A percentile compares a stretch with the other conserved stretches of the same genome.
Conservation (phyloP, 2,888 invertebrate species). For the Drosophila melanosoma region DNA sequence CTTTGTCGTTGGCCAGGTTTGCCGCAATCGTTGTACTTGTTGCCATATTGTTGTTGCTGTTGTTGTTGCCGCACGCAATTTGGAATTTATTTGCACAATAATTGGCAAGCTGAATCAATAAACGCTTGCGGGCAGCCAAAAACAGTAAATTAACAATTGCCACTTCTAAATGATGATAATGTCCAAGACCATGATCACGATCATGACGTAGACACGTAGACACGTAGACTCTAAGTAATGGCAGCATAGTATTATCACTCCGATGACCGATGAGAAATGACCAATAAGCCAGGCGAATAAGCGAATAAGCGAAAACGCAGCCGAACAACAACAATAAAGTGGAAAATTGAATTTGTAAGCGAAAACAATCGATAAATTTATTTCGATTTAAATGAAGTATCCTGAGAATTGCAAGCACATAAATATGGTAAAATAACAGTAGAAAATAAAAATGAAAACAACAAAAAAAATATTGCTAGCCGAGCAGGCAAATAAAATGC, state of each 20-base stretch:
- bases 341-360: constrained; percentile 53
- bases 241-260: background rate
- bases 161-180: constrained; percentile 55
- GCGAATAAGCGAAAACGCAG: constrained; percentile 24
- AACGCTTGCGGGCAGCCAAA: constrained; percentile 69
- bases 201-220: background rate
- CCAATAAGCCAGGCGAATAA: constrained; percentile 36
- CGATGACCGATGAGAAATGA: constrained; percentile 48
- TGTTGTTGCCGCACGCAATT: constrained; percentile 70
- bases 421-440: background rate
- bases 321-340: constrained; percentile 25
- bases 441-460: background rate
- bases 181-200: constrained; percentile 5
- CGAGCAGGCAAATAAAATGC: background rate
- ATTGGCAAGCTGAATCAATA: constrained; percentile 80
- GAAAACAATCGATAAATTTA: constrained; percentile 50
- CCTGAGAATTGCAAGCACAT: background rate
- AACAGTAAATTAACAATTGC: constrained; percentile 77
- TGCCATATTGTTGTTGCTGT: constrained; percentile 21
- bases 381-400: constrained; percentile 43
- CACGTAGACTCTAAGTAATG: constrained; percentile 7
- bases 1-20: constrained; percentile 51
- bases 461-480: background rate
- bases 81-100: constrained; percentile 79
- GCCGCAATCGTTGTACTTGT: constrained; percentile 33